A percentile compares a stretch with the other conserved stretches of the same genome.
phyloP scores from a whole-genome alignment of 2,888 invertebrate species.

The Opisthograptis luteolata region DNA sequence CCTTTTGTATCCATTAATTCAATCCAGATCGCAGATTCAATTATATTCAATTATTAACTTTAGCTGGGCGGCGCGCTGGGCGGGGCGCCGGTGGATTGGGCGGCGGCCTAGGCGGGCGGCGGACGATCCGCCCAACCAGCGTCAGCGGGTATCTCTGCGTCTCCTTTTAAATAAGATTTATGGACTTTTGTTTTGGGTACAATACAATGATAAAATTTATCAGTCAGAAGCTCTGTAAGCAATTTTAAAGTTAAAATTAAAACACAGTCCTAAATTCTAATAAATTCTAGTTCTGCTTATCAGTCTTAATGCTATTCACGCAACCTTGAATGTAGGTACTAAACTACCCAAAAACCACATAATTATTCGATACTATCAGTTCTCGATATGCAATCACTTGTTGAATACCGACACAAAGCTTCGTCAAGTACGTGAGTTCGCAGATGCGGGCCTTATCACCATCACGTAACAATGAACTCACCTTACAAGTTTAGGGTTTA shows the following conservation, averaged over 20 bases:
- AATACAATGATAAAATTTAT: conserved; percentile 8
- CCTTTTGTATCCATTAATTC: conserved; percentile 59
- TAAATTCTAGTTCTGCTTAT: neutral
- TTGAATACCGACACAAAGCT: conserved; percentile 38
- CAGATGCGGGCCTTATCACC: conserved; percentile 75
- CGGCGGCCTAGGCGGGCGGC: conserved; percentile 67
- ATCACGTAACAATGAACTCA: conserved; percentile 47
- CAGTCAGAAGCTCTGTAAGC: neutral
- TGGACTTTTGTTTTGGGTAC: conserved; percentile 16
- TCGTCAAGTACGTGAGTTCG: conserved; percentile 24
- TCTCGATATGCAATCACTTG: conserved; percentile 34
- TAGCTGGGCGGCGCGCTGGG: conserved; percentile 61
- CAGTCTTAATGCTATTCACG: conserved; percentile 20
- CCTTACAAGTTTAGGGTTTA: conserved; percentile 44
- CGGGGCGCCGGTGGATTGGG: conserved; percentile 63
- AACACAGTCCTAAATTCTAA: conserved; percentile 3
- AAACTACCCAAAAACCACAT: conserved; percentile 23
- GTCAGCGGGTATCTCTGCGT: conserved; percentile 46
- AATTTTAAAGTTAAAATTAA: no score
- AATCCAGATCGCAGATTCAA: conserved; percentile 73
- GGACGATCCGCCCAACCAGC: conserved; percentile 60
- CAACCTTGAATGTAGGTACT: conserved; percentile 34
- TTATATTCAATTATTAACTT: conserved; percentile 73
- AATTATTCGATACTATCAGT: conserved; percentile 29
- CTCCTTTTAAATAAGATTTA: conserved; percentile 38